phyloP scores from a whole-genome alignment of 1,140 invertebrate genomes.

The Polypedilum pembai region DNA sequence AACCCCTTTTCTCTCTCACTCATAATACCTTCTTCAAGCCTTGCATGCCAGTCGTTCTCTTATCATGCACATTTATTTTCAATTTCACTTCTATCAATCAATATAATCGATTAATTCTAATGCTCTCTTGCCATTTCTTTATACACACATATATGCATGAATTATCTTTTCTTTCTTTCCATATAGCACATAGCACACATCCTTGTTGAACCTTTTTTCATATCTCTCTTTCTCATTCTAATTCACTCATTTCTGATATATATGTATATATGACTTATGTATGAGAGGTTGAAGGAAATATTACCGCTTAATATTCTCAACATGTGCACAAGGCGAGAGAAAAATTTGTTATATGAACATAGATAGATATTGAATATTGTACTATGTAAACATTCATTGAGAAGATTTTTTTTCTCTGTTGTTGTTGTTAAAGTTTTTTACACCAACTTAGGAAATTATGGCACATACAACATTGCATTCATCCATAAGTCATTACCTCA shows the following conservation, averaged over 20 bases:
- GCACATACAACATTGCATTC: no score
- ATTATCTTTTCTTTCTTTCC: not conserved
- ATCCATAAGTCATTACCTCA: no score
- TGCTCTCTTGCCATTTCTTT: not conserved
- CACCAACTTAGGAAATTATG: no score
- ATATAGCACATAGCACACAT: not conserved
- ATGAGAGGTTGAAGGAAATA: no score
- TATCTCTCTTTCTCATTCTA: not conserved
- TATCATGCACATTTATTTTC: conserved; percentile 22
- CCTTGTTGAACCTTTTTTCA: not conserved
- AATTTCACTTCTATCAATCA: conserved; percentile 22
- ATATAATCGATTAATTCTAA: conserved; percentile 25
- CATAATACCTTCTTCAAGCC: not conserved
- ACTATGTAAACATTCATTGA: no score
- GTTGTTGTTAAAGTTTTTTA: no score
- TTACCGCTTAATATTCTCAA: no score
- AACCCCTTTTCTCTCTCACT: not conserved
- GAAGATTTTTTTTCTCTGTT: no score
- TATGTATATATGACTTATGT: no score
- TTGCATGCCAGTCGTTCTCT: not conserved
- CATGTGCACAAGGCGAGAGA: no score
- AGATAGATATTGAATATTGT: no score
- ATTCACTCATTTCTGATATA: not conserved
- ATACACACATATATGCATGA: not conserved
- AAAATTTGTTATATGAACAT: no score